phyloP scores from a whole-genome alignment of 2,888 invertebrate species.

The Drosophila dives region DNA sequence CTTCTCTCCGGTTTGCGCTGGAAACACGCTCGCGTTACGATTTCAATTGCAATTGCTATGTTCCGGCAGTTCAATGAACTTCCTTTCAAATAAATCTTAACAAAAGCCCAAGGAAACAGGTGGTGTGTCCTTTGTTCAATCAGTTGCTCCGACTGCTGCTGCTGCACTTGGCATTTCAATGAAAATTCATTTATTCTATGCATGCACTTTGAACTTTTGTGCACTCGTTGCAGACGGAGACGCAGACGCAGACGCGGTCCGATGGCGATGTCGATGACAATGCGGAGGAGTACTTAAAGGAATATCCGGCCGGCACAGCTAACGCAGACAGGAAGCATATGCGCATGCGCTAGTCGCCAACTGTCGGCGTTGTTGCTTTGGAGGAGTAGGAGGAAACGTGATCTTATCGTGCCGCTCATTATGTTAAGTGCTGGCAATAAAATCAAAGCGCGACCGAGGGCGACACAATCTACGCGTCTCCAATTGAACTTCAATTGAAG shows the following conservation, averaged over 20 bases:
- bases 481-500: conserved; percentile 78
- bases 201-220: conserved; percentile 76
- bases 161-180: conserved; percentile 53
- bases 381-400: conserved; percentile 66
- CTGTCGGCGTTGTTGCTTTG: conserved; percentile 48
- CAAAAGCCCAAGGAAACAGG: conserved; percentile 78
- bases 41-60: conserved; percentile 49
- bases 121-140: conserved; percentile 70
- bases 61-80: conserved; percentile 69
- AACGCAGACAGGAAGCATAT: conserved; percentile 71
- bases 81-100: conserved; percentile 55
- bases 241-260: conserved; percentile 8
- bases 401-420: conserved; percentile 76
- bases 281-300: conserved; percentile 64
- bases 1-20: background rate
- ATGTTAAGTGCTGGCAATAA: conserved; percentile 79
- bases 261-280: conserved; percentile 42
- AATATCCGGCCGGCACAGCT: conserved; percentile 62
- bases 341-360: conserved; percentile 67
- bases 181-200: conserved; percentile 51
- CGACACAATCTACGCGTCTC: conserved; percentile 63
- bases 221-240: conserved; percentile 56
- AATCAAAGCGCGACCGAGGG: conserved; percentile 66
- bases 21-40: conserved; percentile 29
- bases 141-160: conserved; percentile 26